Conservation (phyloP, 1,140 invertebrate genomes). For the Drosophila pseudoananassae region DNA sequence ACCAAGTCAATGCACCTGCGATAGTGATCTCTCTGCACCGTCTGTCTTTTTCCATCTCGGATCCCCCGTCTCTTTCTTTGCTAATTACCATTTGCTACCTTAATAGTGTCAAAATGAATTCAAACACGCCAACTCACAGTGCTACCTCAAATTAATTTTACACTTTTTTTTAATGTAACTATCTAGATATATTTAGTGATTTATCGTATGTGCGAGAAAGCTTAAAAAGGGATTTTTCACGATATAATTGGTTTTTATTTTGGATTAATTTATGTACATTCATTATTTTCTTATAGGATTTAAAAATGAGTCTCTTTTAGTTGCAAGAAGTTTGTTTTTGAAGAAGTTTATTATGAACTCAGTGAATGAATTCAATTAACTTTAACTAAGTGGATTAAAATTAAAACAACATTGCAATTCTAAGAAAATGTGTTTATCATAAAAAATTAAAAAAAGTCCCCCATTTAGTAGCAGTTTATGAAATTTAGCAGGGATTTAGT, state of each 20-base stretch:
- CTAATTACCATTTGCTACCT: conserved; percentile 74
- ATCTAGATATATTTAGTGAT: conserved; percentile 1
- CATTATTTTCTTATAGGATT: not conserved
- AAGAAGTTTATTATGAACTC: not conserved
- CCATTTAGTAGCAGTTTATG: no score
- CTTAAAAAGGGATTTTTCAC: not conserved
- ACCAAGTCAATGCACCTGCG: conserved; percentile 74
- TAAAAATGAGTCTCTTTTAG: not conserved
- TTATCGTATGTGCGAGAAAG: not conserved
- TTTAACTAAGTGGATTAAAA: no score
- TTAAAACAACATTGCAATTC: no score
- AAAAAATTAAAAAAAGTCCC: no score
- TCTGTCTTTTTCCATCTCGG: conserved; percentile 6
- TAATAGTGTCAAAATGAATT: conserved; percentile 80
- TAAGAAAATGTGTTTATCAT: no score
- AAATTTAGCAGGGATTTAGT: no score
- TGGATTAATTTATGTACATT: not conserved
- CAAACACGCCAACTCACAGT: conserved; percentile 55
- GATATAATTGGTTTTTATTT: not conserved
- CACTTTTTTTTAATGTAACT: not conserved
- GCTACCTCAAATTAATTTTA: conserved; percentile 2
- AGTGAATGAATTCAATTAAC: no score
- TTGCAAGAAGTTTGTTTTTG: not conserved
- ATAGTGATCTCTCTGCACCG: conserved; percentile 58
- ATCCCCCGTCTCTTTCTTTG: conserved; percentile 20